phyloP scores from a whole-genome alignment of 2,888 invertebrate species.

The Lordiphosa andalusiaca region DNA sequence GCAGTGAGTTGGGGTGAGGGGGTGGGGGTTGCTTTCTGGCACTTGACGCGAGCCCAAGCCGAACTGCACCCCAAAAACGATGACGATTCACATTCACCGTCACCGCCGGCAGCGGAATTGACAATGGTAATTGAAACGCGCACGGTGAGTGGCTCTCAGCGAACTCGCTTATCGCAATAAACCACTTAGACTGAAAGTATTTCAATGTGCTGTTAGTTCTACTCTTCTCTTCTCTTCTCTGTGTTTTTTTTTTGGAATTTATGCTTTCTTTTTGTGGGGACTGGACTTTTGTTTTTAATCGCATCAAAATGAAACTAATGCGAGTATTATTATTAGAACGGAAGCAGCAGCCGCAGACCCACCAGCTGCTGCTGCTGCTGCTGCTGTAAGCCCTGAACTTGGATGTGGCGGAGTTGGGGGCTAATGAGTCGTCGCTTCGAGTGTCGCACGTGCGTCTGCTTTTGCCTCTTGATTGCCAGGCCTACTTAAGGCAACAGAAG shows the following conservation, averaged over 20 bases:
- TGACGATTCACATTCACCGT: constrained; percentile 1
- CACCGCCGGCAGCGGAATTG: constrained; percentile 37
- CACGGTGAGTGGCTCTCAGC: constrained; percentile 51
- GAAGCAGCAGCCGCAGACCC: constrained; percentile 29
- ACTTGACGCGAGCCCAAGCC: constrained; percentile 1
- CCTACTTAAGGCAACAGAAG: constrained; percentile 44
- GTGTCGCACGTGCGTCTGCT: constrained; percentile 67
- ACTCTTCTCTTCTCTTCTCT: too few relatives aligned
- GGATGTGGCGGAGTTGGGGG: constrained; percentile 21
- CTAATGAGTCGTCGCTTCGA: constrained; percentile 67
- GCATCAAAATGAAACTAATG: constrained; percentile 68
- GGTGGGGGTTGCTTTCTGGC: background rate
- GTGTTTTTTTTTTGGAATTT: constrained; percentile 3
- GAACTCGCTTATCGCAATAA: constrained; percentile 66
- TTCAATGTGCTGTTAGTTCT: constrained; percentile 20
- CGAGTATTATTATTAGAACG: constrained; percentile 69
- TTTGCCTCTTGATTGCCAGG: constrained; percentile 33
- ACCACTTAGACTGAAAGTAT: constrained; percentile 61
- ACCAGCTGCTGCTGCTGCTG: constrained; percentile 38
- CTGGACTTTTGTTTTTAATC: constrained; percentile 58
- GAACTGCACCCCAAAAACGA: constrained; percentile 6
- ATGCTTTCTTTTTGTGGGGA: constrained; percentile 10
- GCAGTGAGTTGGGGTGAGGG: constrained; percentile 3
- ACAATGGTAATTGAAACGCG: constrained; percentile 65
- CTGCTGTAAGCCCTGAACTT: constrained; percentile 26